These are phyloP conservation scores for Pilophorus perplexus DNA, from an alignment of 2,888 invertebrate genomes.

Conservation along the genomic window DNA sequence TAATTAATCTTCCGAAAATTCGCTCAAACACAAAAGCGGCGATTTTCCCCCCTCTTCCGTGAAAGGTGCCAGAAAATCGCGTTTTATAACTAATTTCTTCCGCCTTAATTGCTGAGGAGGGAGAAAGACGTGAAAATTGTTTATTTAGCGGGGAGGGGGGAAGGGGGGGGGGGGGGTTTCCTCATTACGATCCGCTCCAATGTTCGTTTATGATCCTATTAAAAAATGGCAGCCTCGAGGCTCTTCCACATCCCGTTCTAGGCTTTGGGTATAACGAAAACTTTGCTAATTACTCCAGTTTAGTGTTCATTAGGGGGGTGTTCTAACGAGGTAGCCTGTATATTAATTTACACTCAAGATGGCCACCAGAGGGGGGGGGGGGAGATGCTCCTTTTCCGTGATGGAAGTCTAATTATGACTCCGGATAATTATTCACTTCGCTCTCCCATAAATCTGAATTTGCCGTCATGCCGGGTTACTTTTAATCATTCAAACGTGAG, in stretches of 20 bases:
- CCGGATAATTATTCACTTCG: conserved; percentile 33
- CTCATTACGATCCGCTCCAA: neutral
- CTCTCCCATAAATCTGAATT: conserved; percentile 36
- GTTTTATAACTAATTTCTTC: too few species aligned
- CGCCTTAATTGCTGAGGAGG: too few species aligned
- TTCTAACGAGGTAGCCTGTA: conserved; percentile 35
- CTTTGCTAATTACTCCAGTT: conserved; percentile 33
- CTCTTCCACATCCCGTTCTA: neutral
- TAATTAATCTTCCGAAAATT: too few species aligned
- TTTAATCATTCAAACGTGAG: conserved; percentile 29
- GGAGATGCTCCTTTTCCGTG: neutral
- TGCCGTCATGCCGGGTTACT: conserved; percentile 5
- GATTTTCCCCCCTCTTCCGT: too few species aligned
- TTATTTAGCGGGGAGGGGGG: too few species aligned
- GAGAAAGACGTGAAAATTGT: too few species aligned
- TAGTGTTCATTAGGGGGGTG: conserved; percentile 33
- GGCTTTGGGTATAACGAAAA: conserved; percentile 1
- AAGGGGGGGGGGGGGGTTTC: too few species aligned
- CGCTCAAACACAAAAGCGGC: too few species aligned
- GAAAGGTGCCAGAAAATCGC: too few species aligned
- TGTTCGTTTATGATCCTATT: conserved; percentile 31
- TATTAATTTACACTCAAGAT: conserved; percentile 36
- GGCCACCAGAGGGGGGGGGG: conserved; percentile 1
- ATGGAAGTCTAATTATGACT: conserved; percentile 31
- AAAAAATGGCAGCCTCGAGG: conserved; percentile 12